Base-by-base conservation (phyloP, 2,888 invertebrate species). In the Hirtodrosophila alboralis region DNA sequence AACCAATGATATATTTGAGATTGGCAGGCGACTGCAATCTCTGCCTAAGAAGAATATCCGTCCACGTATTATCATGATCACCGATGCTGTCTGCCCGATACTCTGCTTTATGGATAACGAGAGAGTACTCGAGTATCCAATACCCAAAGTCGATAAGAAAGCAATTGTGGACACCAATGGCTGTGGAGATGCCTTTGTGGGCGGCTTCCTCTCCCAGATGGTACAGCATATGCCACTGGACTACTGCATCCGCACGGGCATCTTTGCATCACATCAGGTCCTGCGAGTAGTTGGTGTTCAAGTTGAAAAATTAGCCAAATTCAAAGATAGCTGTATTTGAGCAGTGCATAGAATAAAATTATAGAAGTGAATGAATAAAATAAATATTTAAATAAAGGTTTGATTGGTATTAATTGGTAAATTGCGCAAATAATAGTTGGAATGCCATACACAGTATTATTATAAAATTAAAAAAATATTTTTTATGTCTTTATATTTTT, bases 141-240 rank as follows among this genome's bases (percentile, higher is more conserved):
- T 87, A 16, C 79, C 81, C 0, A 41, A 64, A 23, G 12, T 86
- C 3, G 60, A 65, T 1, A 48, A 58, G 14, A 45, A 21, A 0
- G 4, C 8, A 4, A 33, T 86, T 3, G 56, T 83, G 1, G 81
- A 83, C 28, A 66, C 64, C 12, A 86, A 85, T 26, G 81, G 81
- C 3, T 70, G 84, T 27, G 75, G 75, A 7, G 81, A 83, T 40
- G 81, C 81, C 13, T 87, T 85, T 7, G 75, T 83, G 1, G 81
- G 81, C 1, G 84, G 87, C 1, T 85, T 72, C 3, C 63, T 83
- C 2, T 66, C 81, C 0, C 87, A 87, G 53, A 37, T 61, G 8
- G 73, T 75, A 0, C 85, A 86, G 14, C 33, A 43, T 1, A 85
- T 83, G 75, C 85, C 81, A 0, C 10, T 83, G 2, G 87, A 86